Base-by-base conservation (phyloP, 2,797 vertebrate genomes). In the Macropus fuliginosus region DNA sequence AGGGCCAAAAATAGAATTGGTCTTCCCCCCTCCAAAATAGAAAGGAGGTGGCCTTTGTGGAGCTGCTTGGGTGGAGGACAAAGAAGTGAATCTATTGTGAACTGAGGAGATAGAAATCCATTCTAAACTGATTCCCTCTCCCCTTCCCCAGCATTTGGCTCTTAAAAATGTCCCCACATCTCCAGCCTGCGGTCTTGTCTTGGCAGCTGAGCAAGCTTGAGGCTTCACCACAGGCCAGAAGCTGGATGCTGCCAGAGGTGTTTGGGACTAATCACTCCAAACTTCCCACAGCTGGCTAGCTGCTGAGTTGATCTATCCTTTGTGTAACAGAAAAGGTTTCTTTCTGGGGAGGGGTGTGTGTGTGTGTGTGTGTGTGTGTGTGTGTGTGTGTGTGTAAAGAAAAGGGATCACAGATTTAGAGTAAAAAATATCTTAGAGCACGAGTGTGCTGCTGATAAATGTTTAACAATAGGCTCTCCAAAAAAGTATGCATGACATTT, bases 291-390 rank as follows among this genome's bases (percentile, higher is more conserved):
- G 94, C 0, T 0, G 9, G 95, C 93, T 54, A 90, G 56, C 95
- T 97, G 97, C 97, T 91, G 56, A 97, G 27, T 28, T 24, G 94
- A 96, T 1, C 29, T 95, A 91, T 96, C 96, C 97, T 97, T 95
- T 27, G 0, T 1, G 54, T 0, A 0, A 97, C 97, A 96, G 28
- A 95, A 96, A 91, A 96, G 96, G 97, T 97, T 96, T 91, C 96
- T 98, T 96, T 94, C 95, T 0, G 0, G 62, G 94, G 92, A 93
- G 89, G 4, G 9, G 27, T 57, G 56, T 57, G 56, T 29, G 56
- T 31, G 29, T 46, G 46, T 9, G 87, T 52, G 87, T 24, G 14
- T 24, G 28, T 24, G 40, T 89, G 50, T 28, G 27, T 27, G 50
- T 28, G 46, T 29, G 27, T 12, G 40, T 40, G n/a, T 40, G 24